Percentiles rank a stretch among this genome's conserved stretches.
These are phyloP conservation scores for Solea solea DNA, from an alignment of 2,113 vertebrate species.

Conservation along the genomic window DNA sequence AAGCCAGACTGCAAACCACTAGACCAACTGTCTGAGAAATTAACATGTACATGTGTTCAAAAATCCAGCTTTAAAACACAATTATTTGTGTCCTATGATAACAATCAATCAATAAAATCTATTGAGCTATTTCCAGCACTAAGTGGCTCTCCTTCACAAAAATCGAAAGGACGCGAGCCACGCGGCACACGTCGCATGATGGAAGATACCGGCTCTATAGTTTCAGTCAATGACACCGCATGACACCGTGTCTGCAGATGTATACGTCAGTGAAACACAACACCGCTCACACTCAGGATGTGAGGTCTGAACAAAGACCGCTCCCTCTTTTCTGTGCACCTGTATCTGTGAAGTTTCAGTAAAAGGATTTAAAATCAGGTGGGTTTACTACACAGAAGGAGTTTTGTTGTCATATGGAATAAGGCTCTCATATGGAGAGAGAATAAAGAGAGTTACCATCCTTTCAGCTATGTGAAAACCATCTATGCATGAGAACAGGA, in stretches of 20 bases:
- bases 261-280: constrained; percentile 43
- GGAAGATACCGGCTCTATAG: constrained; percentile 35
- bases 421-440: too few relatives aligned
- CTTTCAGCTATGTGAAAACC: too few relatives aligned
- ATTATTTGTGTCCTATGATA: neutral
- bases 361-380: too few relatives aligned
- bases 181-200: neutral
- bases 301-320: constrained; percentile 7
- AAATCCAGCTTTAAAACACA: too few relatives aligned
- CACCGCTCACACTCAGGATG: neutral
- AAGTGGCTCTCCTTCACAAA: constrained; percentile 42
- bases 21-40: too few relatives aligned
- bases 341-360: neutral
- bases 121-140: constrained; percentile 36
- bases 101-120: constrained; percentile 24
- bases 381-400: too few relatives aligned
- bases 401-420: too few relatives aligned
- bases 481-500: too few relatives aligned
- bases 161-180: constrained; percentile 51
- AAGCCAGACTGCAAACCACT: too few relatives aligned
- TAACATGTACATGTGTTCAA: too few relatives aligned
- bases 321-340: neutral
- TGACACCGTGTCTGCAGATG: constrained; percentile 29
- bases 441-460: too few relatives aligned
- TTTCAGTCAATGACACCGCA: constrained; percentile 65